Evolutionary conservation across 2,888 invertebrate species (phyloP), one percentile per base, ranked within the genome.

Genomic region (Cacoxenus indagator): DNA sequence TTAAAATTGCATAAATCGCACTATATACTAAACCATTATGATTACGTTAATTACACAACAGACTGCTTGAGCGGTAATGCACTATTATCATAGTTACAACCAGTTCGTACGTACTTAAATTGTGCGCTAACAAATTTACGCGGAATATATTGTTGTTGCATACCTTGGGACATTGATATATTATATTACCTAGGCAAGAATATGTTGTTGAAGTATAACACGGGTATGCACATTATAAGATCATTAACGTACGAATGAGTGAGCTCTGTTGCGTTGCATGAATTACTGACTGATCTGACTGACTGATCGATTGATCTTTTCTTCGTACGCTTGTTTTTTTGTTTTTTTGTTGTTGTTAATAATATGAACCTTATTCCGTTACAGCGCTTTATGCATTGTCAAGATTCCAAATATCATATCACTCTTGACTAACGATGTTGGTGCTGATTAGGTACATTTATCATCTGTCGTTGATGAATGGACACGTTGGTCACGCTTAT

Each of bases 401-500:
- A n/a, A n/a, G n/a, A n/a, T n/a, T n/a, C n/a, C n/a, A n/a, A n/a
- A n/a, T n/a, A n/a, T n/a, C n/a, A n/a, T n/a, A n/a, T n/a, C n/a
- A n/a, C n/a, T n/a, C n/a, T n/a, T n/a, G n/a, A n/a, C n/a, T n/a
- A 24, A 24, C 14, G 19, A 37, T 37, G 22, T 17, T 37, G 37
- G 14, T 37, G 59, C 17, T 62, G 45, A 57, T 29, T 27, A 29
- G n/a, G 29, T 57, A 57, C 43, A 62, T 51, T 22, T 17, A 19
- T 62, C 43, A 62, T 62, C 59, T 59, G 59, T 59, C 59, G n/a
- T 24, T 62, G 61, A 55, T 76, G 71, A 75, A 74, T 74, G 73
- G 73, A 73, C 78, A 75, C 37, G 37, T 37, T 81, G 82, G 83
- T 78, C 81, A 83, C 82, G 80, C 83, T 82, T 81, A 75, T 77